Evolutionary conservation across 1,140 invertebrate genomes (phyloP).

Genomic region (Drosophila kohkoa): DNA sequence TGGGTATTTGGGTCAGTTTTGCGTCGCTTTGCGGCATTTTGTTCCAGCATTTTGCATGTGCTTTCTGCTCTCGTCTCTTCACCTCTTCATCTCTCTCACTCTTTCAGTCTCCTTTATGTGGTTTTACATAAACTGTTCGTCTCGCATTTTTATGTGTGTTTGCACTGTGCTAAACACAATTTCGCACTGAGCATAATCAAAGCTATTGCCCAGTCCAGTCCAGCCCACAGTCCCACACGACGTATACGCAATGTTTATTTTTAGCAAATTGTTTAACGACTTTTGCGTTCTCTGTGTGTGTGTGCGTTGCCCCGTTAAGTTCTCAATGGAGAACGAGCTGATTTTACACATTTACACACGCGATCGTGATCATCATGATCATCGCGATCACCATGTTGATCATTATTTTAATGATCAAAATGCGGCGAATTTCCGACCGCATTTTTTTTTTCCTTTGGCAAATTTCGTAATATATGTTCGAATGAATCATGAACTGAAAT

Average conservation of each 20-base stretch:
- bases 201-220: constrained; percentile 23
- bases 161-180: constrained; percentile 33
- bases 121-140: constrained; percentile 57
- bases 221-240: constrained; percentile 34
- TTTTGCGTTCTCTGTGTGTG: background rate
- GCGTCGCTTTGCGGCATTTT: constrained; percentile 32
- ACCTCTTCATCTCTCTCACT: background rate
- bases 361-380: constrained; percentile 4
- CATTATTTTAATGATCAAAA: background rate
- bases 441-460: background rate
- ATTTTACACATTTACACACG: constrained; percentile 6
- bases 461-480: background rate
- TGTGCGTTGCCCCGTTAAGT: constrained; percentile 29
- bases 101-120: constrained; percentile 31
- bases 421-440: constrained; percentile 1
- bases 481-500: constrained; percentile 28
- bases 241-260: constrained; percentile 79
- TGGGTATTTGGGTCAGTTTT: constrained; percentile 78
- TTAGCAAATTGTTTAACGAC: constrained; percentile 81
- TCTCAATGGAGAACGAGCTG: constrained; percentile 14
- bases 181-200: constrained; percentile 56
- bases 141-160: constrained; percentile 12
- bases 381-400: background rate
- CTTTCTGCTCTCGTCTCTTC: background rate
- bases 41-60: constrained; percentile 12